phyloP scores from a whole-genome alignment of 2,113 vertebrate genomes.

The Motacilla alba region DNA sequence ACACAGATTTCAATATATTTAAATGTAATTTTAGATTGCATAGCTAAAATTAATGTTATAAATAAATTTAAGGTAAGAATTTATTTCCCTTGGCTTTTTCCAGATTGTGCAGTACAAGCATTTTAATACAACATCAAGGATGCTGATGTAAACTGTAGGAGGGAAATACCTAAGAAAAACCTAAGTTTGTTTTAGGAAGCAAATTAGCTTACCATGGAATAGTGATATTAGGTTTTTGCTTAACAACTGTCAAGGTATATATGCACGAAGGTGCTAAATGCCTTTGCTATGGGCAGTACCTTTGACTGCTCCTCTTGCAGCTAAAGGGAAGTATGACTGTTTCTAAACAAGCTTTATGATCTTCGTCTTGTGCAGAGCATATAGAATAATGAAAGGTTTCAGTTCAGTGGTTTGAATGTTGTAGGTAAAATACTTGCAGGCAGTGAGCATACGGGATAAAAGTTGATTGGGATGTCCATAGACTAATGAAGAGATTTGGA shows the following conservation, averaged over 20 bases:
- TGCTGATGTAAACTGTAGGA: neutral
- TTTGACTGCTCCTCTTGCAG: neutral
- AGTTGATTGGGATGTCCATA: neutral
- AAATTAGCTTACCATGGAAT: neutral
- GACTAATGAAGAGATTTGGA: neutral
- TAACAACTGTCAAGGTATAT: neutral
- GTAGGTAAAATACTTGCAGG: neutral
- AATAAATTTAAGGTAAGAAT: neutral
- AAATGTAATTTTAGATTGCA: neutral
- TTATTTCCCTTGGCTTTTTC: neutral
- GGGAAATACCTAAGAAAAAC: neutral
- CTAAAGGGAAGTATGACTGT: neutral
- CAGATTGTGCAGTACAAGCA: neutral
- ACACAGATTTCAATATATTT: neutral
- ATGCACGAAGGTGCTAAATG: neutral
- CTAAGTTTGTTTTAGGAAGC: neutral
- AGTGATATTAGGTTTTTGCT: neutral
- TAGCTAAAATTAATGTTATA: neutral
- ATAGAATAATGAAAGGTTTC: constrained; percentile 34
- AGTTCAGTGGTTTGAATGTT: neutral
- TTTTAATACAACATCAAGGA: neutral
- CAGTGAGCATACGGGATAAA: neutral
- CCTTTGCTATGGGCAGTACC: neutral
- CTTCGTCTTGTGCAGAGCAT: neutral
- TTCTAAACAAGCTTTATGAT: neutral